Evolutionary conservation across 2,888 invertebrate species (phyloP).

Genomic region (Tachina grossa): DNA sequence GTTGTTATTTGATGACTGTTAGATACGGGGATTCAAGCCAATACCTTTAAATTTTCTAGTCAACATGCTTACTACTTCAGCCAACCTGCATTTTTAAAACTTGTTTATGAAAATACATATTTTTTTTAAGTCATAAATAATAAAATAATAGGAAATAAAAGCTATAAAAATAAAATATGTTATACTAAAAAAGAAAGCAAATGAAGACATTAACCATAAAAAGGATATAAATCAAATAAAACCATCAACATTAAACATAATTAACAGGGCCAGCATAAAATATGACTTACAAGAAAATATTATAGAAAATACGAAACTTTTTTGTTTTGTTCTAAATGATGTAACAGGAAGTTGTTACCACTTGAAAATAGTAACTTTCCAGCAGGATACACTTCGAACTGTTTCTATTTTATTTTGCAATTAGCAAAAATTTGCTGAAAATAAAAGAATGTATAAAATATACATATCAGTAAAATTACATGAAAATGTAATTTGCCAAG

Average conservation of each 20-base stretch:
- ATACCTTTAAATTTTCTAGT: no score
- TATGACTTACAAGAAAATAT: not conserved
- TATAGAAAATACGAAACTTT: not conserved
- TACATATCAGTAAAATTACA: constrained; percentile 10
- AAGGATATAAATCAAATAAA: constrained; percentile 59
- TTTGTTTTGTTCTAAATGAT: not conserved
- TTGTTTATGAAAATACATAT: constrained; percentile 11
- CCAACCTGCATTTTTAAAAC: no score
- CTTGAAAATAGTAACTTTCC: not conserved
- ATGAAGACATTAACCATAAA: constrained; percentile 56
- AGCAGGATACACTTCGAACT: constrained; percentile 14
- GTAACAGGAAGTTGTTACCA: not conserved
- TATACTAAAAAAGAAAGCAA: not conserved
- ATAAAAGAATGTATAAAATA: constrained; percentile 8
- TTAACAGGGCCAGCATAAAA: constrained; percentile 34
- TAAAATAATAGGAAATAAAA: not conserved
- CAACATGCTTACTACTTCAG: no score
- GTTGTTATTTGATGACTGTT: no score
- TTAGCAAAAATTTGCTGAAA: constrained; percentile 29
- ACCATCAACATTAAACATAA: constrained; percentile 54
- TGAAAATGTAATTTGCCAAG: constrained; percentile 41
- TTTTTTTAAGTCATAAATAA: constrained; percentile 6
- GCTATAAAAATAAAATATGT: not conserved
- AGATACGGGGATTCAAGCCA: no score
- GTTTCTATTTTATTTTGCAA: constrained; percentile 34